A percentile compares a stretch with the other conserved stretches of the same genome.
Conservation (phyloP, 64 coral and sea anemone genomes). For the Montipora cactus region DNA sequence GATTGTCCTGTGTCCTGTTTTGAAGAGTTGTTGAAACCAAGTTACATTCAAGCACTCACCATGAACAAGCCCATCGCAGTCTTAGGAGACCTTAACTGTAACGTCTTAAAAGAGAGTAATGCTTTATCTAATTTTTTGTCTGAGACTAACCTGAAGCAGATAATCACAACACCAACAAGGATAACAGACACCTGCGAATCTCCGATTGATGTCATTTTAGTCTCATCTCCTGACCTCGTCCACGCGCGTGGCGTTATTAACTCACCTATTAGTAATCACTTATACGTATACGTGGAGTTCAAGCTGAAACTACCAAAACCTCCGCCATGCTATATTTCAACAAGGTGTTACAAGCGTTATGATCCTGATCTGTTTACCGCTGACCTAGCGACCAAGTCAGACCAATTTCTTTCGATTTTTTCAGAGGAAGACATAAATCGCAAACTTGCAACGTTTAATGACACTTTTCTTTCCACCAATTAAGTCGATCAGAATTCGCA, state of each 20-base stretch:
- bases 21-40: conserved; percentile 30
- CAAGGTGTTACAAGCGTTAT: no score
- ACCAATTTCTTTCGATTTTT: background rate
- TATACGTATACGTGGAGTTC: conserved; percentile 20
- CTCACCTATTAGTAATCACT: conserved; percentile 43
- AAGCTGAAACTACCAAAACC: conserved; percentile 44
- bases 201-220: conserved; percentile 29
- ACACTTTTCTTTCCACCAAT: background rate
- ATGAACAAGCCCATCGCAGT: conserved; percentile 54
- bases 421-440: background rate
- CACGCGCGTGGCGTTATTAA: conserved; percentile 22
- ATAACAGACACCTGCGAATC: conserved; percentile 33
- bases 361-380: no score
- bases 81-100: conserved; percentile 35
- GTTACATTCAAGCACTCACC: conserved; percentile 30
- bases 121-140: conserved; percentile 11
- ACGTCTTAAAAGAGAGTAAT: conserved; percentile 5
- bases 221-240: conserved; percentile 9
- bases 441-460: no score
- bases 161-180: conserved; percentile 20
- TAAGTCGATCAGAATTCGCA: background rate
- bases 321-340: background rate
- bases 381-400: no score
- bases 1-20: conserved; percentile 19
- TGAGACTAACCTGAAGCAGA: background rate